phyloP scores from a whole-genome alignment of 2,113 vertebrate species.

The Pachycephala philippinensis region DNA sequence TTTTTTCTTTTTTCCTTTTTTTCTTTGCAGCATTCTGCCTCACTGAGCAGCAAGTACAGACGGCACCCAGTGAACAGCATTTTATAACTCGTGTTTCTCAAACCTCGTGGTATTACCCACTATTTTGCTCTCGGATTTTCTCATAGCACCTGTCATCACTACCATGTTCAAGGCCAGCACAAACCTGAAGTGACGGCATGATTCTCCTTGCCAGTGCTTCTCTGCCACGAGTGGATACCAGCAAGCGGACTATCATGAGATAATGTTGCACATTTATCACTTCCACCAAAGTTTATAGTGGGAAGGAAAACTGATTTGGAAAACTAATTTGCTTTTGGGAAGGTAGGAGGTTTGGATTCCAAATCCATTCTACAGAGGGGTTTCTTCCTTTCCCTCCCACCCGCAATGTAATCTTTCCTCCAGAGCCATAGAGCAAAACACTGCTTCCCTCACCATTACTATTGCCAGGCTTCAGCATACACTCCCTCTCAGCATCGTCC shows the following conservation, averaged over 20 bases:
- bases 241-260: not conserved
- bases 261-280: not conserved
- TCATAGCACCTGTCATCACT: not conserved
- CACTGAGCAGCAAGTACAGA: not conserved
- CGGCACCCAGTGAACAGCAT: not conserved
- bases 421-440: not conserved
- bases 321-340: not conserved
- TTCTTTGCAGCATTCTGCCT: not conserved
- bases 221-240: not conserved
- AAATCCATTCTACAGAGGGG: not conserved
- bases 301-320: not conserved
- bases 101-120: not conserved
- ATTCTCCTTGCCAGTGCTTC: not conserved
- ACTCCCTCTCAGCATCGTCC: not conserved
- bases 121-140: not conserved
- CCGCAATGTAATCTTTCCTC: not conserved
- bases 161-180: not conserved
- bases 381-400: not conserved
- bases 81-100: not conserved
- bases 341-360: not conserved
- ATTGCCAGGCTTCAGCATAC: not conserved
- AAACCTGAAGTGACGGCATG: not conserved
- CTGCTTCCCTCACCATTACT: not conserved
- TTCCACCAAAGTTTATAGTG: not conserved
- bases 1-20: no score